Conservation (phyloP, 2,113 vertebrate species). For the Ageneiosus marmoratus region DNA sequence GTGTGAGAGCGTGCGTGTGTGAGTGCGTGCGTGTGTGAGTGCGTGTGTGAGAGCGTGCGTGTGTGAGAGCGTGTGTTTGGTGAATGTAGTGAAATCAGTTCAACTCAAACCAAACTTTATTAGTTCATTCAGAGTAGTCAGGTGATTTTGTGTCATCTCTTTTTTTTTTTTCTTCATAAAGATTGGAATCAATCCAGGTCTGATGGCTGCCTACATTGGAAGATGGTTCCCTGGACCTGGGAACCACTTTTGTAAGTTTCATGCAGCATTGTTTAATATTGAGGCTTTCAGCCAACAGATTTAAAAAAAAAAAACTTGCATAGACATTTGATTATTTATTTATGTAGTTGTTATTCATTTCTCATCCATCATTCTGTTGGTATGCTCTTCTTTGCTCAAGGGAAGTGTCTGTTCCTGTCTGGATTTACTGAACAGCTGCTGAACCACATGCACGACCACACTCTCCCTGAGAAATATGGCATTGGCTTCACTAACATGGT, state of each 20-base stretch:
- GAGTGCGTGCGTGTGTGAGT: constrained; percentile 72
- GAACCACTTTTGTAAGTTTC: constrained; percentile 94
- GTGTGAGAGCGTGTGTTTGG: not conserved
- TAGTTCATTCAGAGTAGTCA: not conserved
- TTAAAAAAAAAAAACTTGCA: too few species aligned
- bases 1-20: not conserved
- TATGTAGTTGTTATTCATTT: not conserved
- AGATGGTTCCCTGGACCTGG: constrained; percentile 97
- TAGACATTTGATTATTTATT: too few species aligned
- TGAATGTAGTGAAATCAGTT: not conserved
- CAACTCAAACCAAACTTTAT: not conserved
- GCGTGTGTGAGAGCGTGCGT: not conserved
- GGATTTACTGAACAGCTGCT: constrained; percentile 91
- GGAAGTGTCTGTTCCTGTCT: constrained; percentile 97
- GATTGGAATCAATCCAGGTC: constrained; percentile 97
- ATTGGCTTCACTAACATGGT: constrained; percentile 99
- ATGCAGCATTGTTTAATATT: not conserved
- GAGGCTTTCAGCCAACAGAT: too few species aligned
- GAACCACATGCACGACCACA: constrained; percentile 88
- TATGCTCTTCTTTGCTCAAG: constrained; percentile 62
- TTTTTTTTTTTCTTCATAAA: constrained; percentile 59
- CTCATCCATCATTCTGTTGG: not conserved
- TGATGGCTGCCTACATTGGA: constrained; percentile 97
- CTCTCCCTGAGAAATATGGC: constrained; percentile 88
- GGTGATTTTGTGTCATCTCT: constrained; percentile 33